phyloP scores from a whole-genome alignment of 2,797 vertebrate species.

The Cyclopterus lumpus region DNA sequence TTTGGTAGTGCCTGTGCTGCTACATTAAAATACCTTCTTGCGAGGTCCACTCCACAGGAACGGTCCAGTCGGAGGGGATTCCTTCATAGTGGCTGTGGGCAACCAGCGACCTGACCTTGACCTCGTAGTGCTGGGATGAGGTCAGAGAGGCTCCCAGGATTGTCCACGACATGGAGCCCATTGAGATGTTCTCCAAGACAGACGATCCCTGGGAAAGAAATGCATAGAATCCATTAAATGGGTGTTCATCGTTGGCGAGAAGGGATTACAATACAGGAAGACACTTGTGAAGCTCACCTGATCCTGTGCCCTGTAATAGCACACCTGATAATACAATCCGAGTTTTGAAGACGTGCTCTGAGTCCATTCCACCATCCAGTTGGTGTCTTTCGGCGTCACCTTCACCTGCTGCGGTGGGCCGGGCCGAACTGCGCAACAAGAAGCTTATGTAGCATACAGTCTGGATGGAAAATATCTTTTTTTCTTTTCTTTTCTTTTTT shows the following conservation, averaged over 20 bases:
- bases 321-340: conserved; percentile 55
- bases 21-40: conserved; percentile 62
- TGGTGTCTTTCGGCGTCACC: conserved; percentile 19
- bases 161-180: neutral
- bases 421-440: conserved; percentile 61
- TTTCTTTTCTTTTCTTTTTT: neutral
- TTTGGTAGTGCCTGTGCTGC: neutral
- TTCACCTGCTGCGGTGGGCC: conserved; percentile 47
- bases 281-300: conserved; percentile 43
- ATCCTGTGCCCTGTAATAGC: conserved; percentile 56
- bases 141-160: conserved; percentile 37
- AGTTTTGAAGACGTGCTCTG: accelerated
- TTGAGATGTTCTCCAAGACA: neutral
- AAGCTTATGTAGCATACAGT: neutral
- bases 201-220: conserved; percentile 30
- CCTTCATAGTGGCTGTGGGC: accelerated
- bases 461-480: neutral
- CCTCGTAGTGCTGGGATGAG: conserved; percentile 62
- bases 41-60: conserved; percentile 67
- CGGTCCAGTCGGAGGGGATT: conserved; percentile 77
- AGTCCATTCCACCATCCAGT: conserved; percentile 70
- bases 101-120: conserved; percentile 69
- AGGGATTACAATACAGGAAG: neutral
- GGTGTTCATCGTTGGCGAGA: neutral
- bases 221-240: neutral